A percentile compares a stretch with the other conserved stretches of the same genome.
phyloP scores from a whole-genome alignment of 2,113 vertebrate genomes.

The Plestiodon gilberti region DNA sequence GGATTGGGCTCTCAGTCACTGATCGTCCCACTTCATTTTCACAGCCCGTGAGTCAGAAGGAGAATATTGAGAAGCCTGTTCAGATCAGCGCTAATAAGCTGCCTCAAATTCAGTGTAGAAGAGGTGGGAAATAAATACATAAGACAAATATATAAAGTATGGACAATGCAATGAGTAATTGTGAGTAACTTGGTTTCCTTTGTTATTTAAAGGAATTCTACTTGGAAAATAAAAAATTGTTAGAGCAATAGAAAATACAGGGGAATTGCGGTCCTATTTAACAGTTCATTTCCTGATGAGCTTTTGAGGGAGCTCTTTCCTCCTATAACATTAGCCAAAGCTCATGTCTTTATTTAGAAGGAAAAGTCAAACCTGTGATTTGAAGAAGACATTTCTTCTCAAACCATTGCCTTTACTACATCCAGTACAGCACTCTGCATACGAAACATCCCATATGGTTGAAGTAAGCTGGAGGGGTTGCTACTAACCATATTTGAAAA shows the following conservation, averaged over 20 bases:
- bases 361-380: slow-evolving; percentile 1
- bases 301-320: slow-evolving; percentile 2
- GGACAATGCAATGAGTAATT: not conserved
- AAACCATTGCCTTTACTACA: slow-evolving; percentile 17
- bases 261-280: not conserved
- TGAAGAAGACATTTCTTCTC: slow-evolving; percentile 43
- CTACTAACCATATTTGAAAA: slow-evolving; percentile 70
- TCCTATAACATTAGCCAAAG: slow-evolving; percentile 17
- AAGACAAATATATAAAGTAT: not conserved
- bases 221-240: not conserved
- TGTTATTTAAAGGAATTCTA: not conserved
- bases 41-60: too few species aligned
- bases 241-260: not conserved
- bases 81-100: not conserved
- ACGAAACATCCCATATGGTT: slow-evolving; percentile 67
- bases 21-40: too few species aligned
- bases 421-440: slow-evolving; percentile 36
- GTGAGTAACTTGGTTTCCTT: not conserved
- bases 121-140: not conserved
- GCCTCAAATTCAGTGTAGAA: not conserved
- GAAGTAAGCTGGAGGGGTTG: slow-evolving; percentile 72
- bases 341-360: not conserved
- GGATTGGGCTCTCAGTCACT: too few species aligned
- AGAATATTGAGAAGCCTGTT: too few species aligned
- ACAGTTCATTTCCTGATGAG: not conserved